Conservation (phyloP, 1,140 invertebrate genomes). For the Papilio dardanus region DNA sequence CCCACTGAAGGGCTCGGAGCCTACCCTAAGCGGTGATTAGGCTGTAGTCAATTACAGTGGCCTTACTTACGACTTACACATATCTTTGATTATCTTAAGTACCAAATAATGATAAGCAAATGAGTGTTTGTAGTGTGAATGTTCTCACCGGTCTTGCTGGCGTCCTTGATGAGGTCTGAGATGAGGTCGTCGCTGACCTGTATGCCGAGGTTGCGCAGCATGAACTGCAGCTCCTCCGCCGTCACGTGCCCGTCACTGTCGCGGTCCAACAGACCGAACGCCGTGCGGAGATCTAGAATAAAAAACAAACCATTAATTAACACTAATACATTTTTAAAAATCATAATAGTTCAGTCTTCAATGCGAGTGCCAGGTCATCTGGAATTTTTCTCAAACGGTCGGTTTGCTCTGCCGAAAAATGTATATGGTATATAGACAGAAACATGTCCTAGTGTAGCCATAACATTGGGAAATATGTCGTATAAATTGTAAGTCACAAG, state of each 20-base stretch:
- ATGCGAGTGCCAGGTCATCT: too few species aligned
- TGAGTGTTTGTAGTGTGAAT: background rate
- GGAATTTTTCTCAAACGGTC: background rate
- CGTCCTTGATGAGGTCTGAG: conserved; percentile 86
- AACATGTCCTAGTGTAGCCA: background rate
- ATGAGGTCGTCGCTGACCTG: conserved; percentile 87
- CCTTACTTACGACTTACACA: too few species aligned
- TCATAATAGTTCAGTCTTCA: background rate
- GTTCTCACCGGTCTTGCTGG: conserved; percentile 84
- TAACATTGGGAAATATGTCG: background rate
- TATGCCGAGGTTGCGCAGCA: conserved; percentile 89
- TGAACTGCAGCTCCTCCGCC: conserved; percentile 87
- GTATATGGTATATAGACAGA: too few species aligned
- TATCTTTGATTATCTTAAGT: too few species aligned
- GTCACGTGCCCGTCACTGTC: conserved; percentile 89
- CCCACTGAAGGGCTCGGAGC: too few species aligned
- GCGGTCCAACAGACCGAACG: conserved; percentile 88
- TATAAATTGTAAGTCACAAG: background rate
- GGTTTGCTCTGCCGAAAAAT: too few species aligned
- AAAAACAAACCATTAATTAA: conserved; percentile 13
- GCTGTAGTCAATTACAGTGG: too few species aligned
- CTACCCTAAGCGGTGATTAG: too few species aligned
- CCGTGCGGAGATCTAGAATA: conserved; percentile 87
- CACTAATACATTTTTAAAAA: background rate
- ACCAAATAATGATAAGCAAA: background rate